These are phyloP conservation scores for Neolamprologus ventralis DNA, from an alignment of 2,113 vertebrate species.

Conservation along the genomic window DNA sequence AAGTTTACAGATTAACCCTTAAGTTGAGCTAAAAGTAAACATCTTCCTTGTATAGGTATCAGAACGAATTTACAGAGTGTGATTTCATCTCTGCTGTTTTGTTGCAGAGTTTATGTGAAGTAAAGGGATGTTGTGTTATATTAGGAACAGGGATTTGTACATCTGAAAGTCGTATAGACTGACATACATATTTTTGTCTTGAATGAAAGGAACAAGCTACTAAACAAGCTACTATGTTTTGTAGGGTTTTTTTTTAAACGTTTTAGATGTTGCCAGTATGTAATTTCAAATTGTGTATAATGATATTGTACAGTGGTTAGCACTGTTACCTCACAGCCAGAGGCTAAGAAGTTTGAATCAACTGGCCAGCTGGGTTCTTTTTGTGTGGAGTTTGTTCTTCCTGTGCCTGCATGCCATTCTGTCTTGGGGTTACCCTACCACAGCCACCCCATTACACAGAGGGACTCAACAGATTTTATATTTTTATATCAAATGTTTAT, in stretches of 20 bases:
- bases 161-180: background rate
- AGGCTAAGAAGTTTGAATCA: background rate
- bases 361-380: background rate
- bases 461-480: background rate
- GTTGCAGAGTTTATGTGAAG: background rate
- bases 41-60: background rate
- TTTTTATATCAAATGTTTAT: background rate
- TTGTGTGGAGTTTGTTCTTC: background rate
- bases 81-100: background rate
- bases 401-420: background rate
- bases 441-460: background rate
- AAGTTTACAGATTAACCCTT: background rate
- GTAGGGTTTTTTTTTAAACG: rapidly evolving
- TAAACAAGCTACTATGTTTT: background rate
- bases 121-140: background rate
- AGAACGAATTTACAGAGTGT: background rate
- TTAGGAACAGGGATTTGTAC: background rate
- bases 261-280: background rate
- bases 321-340: background rate
- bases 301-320: background rate
- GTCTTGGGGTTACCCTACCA: background rate
- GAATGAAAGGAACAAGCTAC: background rate
- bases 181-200: background rate
- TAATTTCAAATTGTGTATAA: background rate
- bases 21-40: background rate